These are phyloP conservation scores for Plodia interpunctella DNA, from an alignment of 1,140 invertebrate species.

Conservation along the genomic window DNA sequence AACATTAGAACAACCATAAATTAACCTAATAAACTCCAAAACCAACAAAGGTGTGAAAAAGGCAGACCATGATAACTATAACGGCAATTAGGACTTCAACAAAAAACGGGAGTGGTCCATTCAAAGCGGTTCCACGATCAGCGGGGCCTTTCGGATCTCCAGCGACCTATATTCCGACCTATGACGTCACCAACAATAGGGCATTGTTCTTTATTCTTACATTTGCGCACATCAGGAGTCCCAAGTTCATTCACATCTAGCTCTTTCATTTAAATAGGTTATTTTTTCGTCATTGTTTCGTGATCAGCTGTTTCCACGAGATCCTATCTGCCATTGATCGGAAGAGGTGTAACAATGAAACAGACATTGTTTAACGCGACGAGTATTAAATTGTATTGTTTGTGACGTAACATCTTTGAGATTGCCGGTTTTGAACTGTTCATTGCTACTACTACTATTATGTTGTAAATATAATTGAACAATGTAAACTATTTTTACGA, in stretches of 20 bases:
- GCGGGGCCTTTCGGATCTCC: slow-evolving; percentile 60
- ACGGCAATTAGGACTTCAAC: slow-evolving; percentile 7
- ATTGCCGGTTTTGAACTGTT: not conserved
- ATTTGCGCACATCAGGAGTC: slow-evolving; percentile 62
- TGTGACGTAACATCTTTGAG: slow-evolving; percentile 12
- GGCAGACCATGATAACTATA: slow-evolving; percentile 4
- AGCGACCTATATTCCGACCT: slow-evolving; percentile 64
- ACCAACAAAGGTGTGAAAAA: slow-evolving; percentile 14
- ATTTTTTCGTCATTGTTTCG: slow-evolving; percentile 62
- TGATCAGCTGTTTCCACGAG: slow-evolving; percentile 60
- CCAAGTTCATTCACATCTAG: slow-evolving; percentile 69
- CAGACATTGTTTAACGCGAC: slow-evolving; percentile 38
- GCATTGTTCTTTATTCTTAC: slow-evolving; percentile 63
- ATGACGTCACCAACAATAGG: slow-evolving; percentile 70
- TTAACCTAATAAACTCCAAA: not conserved
- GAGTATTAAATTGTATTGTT: slow-evolving; percentile 30
- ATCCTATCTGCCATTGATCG: slow-evolving; percentile 50
- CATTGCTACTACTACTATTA: not conserved
- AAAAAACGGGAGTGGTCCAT: slow-evolving; percentile 37
- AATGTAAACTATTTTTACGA: not conserved
- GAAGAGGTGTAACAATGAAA: slow-evolving; percentile 49
- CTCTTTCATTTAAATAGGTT: slow-evolving; percentile 62
- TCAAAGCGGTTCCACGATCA: slow-evolving; percentile 55
- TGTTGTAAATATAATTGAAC: not conserved
- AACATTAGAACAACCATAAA: too few relatives aligned